These are phyloP conservation scores for Oedothorax gibbosus DNA, from an alignment of 1,140 invertebrate genomes.

Conservation along the genomic window DNA sequence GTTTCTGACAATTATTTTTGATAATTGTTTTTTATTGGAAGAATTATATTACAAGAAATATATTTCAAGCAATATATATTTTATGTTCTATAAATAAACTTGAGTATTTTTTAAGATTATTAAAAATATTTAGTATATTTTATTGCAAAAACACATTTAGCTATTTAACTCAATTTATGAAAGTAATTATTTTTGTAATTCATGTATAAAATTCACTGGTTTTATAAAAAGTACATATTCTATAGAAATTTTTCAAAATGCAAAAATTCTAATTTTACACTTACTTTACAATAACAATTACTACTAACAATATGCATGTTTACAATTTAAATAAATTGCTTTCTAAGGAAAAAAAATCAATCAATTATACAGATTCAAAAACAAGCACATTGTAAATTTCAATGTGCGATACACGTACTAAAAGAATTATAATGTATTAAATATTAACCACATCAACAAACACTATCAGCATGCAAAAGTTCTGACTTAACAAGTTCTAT, in stretches of 20 bases:
- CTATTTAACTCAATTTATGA: too few species aligned
- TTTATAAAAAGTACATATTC: neutral
- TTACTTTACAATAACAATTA: constrained; percentile 12
- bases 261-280: neutral
- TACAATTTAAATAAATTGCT: neutral
- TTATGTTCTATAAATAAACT: too few species aligned
- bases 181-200: too few species aligned
- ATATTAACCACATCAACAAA: constrained; percentile 48
- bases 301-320: constrained; percentile 34
- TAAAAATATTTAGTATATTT: too few species aligned
- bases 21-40: too few species aligned
- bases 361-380: constrained; percentile 36
- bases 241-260: neutral
- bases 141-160: too few species aligned
- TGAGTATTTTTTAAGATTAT: too few species aligned
- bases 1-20: too few species aligned
- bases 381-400: constrained; percentile 45
- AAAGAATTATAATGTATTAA: constrained; percentile 22
- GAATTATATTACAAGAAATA: too few species aligned
- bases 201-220: too few species aligned
- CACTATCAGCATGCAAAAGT: constrained; percentile 41
- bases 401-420: constrained; percentile 43
- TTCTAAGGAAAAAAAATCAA: constrained; percentile 7
- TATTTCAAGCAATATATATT: too few species aligned
- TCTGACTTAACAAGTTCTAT: constrained; percentile 20